Evolutionary conservation across 2,888 invertebrate species (phyloP), one percentile per base, ranked within the genome.

Genomic region (Philereme transversata): DNA sequence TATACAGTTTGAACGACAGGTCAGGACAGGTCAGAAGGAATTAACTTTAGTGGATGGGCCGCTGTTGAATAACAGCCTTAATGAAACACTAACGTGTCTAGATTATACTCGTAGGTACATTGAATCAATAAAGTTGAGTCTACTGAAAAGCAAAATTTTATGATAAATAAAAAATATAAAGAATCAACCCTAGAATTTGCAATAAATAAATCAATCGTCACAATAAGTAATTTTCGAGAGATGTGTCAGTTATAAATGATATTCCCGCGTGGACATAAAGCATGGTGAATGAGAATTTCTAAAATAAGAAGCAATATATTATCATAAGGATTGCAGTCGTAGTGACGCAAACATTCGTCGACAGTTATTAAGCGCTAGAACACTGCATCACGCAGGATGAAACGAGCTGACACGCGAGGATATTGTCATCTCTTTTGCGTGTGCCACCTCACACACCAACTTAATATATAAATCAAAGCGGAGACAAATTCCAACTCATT

Each of bases 231-330:
- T 80, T 75, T 82, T 75, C 74, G 73, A 84, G 83, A 84, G 83
- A 85, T 84, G 81, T 79, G 79, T 82, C 74, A 76, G 73, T 79
- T 81, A 81, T 83, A 82, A 84, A 83, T 82, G 78, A 86, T 84
- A 83, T 78, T 77, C 76, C 78, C 75, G 77, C 79, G 79, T 76
- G 79, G 78, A 78, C 80, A 82, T 82, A 79, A 68, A 81, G 79
- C 76, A 80, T 79, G 78, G 79, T 88, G 88, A 87, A 88, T 88
- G 89, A 86, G 86, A 77, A 84, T 83, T 87, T 86, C 90, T 90
- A 90, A 91, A 90, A 89, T 90, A 88, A 91, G 89, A 84, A 75
- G 79, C 83, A 81, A 91, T 91, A 88, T 88, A 91, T 90, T 86
- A 90, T 82, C 78, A 78, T 83, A 83, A 84, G 86, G 85, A 83